phyloP scores from a whole-genome alignment of 2,113 vertebrate species.

The Lepisosteus oculatus region DNA sequence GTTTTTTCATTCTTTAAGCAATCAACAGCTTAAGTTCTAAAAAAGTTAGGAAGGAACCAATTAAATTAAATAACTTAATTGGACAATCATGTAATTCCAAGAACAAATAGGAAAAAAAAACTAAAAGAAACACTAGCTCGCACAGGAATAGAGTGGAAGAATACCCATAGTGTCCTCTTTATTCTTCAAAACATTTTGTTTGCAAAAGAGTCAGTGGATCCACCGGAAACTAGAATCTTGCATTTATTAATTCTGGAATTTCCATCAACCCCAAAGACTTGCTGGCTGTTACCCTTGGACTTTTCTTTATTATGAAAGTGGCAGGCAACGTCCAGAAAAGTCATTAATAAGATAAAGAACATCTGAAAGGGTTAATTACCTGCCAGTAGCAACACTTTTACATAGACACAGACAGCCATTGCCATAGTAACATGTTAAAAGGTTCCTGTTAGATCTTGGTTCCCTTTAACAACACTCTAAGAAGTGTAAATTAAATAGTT shows the following conservation, averaged over 20 bases:
- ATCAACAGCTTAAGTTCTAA: no score
- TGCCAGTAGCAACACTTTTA: constrained; percentile 33
- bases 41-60: no score
- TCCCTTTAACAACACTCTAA: constrained; percentile 29
- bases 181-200: no score
- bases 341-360: constrained; percentile 20
- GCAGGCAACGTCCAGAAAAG: constrained; percentile 10
- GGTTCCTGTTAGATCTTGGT: constrained; percentile 32
- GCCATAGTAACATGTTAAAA: constrained; percentile 44
- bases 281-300: not conserved
- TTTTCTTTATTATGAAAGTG: constrained; percentile 3
- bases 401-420: constrained; percentile 38
- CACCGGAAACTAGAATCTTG: no score
- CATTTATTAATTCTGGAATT: no score
- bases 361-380: constrained; percentile 44
- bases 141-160: constrained; percentile 13
- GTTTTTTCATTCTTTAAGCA: no score
- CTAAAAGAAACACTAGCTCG: not conserved
- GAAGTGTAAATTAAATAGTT: constrained; percentile 36
- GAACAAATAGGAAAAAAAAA: constrained; percentile 8
- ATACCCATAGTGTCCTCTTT: not conserved
- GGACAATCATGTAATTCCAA: not conserved
- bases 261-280: not conserved
- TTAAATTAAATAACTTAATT: no score
- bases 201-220: no score